A percentile compares a stretch with the other conserved stretches of the same genome.
Conservation (phyloP, 2,888 invertebrate genomes). For the Salticus scenicus region DNA sequence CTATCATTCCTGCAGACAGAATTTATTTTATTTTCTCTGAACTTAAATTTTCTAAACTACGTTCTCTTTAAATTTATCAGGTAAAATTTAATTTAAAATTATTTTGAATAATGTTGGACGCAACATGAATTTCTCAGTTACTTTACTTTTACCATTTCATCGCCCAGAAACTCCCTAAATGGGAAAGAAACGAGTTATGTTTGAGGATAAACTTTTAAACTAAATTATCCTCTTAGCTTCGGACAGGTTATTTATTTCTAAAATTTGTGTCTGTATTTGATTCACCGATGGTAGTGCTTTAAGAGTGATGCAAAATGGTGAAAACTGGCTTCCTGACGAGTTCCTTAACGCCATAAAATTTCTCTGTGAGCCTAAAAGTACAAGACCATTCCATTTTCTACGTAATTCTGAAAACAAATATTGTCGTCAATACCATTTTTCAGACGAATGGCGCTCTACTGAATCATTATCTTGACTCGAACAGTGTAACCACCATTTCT, state of each 20-base stretch:
- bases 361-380: not conserved
- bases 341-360: not conserved
- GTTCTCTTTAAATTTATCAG: too few species aligned
- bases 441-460: not conserved
- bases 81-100: too few species aligned
- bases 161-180: too few species aligned
- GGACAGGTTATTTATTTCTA: not conserved
- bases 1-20: too few species aligned
- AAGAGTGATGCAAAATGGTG: not conserved
- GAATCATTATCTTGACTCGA: slow-evolving; percentile 35
- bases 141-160: too few species aligned
- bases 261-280: not conserved
- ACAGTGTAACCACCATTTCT: not conserved
- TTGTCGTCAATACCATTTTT: slow-evolving; percentile 41
- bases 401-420: slow-evolving; percentile 26
- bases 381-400: slow-evolving; percentile 14
- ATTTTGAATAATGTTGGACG: too few species aligned
- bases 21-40: too few species aligned
- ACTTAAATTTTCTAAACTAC: too few species aligned
- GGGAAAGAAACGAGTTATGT: not conserved
- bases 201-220: not conserved
- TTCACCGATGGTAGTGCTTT: not conserved
- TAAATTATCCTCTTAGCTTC: not conserved
- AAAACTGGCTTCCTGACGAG: not conserved
- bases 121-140: too few species aligned